These are phyloP conservation scores for Bombylius major DNA, from an alignment of 2,888 invertebrate genomes.

Conservation along the genomic window DNA sequence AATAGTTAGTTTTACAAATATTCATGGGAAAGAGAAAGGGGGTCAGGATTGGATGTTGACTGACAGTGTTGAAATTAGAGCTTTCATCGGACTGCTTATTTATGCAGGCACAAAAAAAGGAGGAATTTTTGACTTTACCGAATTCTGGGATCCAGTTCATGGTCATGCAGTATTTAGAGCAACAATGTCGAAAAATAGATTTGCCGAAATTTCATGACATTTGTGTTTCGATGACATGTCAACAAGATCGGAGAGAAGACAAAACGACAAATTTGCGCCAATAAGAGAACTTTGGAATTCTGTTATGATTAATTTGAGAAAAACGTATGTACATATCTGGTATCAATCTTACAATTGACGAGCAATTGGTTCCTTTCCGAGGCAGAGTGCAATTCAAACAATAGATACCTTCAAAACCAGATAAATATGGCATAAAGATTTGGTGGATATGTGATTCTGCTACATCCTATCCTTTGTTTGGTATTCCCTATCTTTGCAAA, in stretches of 20 bases:
- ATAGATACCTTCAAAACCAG: constrained; percentile 1
- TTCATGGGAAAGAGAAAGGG: no score
- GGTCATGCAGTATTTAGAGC: constrained; percentile 1
- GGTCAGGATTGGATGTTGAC: no score
- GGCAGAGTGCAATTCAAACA: constrained; percentile 6
- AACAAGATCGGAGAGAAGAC: no score
- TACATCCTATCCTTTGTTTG: constrained; percentile 1
- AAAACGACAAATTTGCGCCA: no score
- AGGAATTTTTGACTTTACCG: neutral
- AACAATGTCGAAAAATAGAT: constrained; percentile 5
- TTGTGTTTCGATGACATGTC: no score
- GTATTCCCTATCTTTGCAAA: neutral
- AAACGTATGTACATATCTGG: no score
- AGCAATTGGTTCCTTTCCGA: no score
- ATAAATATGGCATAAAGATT: constrained; percentile 7
- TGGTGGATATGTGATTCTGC: constrained; percentile 3
- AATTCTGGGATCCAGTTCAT: constrained; percentile 2
- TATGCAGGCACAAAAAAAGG: constrained; percentile 1
- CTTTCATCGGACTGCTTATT: neutral
- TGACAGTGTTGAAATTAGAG: neutral
- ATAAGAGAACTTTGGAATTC: no score
- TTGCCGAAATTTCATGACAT: no score
- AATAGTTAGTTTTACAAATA: no score
- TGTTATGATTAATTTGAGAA: no score
- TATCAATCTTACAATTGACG: no score